Evolutionary conservation across 2,797 vertebrate genomes (phyloP).

Genomic region (Yasuhikotakia modesta): DNA sequence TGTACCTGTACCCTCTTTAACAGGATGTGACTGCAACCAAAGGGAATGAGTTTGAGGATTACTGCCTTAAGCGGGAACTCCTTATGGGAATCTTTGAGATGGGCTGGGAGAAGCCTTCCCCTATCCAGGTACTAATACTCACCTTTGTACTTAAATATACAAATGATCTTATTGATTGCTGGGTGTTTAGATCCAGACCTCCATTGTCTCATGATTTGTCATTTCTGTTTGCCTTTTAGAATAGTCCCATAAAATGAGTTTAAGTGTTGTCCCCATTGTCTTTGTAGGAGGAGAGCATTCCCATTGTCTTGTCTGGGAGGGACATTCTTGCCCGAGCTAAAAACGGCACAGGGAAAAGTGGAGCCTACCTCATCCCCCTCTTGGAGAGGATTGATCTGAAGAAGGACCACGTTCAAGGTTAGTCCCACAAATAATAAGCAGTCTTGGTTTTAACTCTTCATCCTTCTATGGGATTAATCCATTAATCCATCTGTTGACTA

Average conservation of each 20-base stretch:
- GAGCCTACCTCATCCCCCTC: conserved; percentile 82
- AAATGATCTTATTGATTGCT: neutral
- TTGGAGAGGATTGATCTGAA: conserved; percentile 79
- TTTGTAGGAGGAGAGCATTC: conserved; percentile 80
- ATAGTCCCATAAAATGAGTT: too few relatives aligned
- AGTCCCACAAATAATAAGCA: conserved; percentile 21
- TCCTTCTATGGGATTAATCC: neutral
- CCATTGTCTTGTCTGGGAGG: conserved; percentile 78
- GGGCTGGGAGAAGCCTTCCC: conserved; percentile 82
- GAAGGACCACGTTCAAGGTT: conserved; percentile 79
- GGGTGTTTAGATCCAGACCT: neutral
- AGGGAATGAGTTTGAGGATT: conserved; percentile 83
- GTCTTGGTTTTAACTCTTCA: neutral
- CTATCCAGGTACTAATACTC: conserved; percentile 71
- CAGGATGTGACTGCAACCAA: conserved; percentile 81
- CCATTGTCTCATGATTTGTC: too few relatives aligned
- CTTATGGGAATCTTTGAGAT: conserved; percentile 83
- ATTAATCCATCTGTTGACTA: neutral
- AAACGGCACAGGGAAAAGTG: conserved; percentile 82
- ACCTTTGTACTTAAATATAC: neutral
- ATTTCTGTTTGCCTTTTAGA: too few relatives aligned
- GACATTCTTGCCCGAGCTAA: conserved; percentile 80
- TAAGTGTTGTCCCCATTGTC: neutral
- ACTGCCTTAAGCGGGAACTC: conserved; percentile 79
- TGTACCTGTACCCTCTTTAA: conserved; percentile 20